phyloP scores from a whole-genome alignment of 2,113 vertebrate genomes.

The Gavialis gangeticus region DNA sequence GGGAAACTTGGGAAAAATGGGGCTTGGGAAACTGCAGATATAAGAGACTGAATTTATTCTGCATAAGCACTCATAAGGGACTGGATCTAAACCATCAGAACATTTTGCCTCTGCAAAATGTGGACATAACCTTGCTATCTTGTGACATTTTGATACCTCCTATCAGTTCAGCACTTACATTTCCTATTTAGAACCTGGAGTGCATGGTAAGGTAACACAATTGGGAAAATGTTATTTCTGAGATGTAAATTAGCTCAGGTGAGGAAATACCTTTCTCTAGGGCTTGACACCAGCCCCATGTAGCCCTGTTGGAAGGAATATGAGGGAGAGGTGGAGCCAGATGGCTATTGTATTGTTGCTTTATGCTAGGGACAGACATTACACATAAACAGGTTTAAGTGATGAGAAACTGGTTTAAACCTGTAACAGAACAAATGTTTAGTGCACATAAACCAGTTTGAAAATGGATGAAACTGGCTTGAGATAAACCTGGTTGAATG shows the following conservation, averaged over 20 bases:
- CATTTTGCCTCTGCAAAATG: neutral
- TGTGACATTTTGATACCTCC: neutral
- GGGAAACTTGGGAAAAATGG: too few species aligned
- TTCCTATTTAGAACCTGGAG: constrained; percentile 27
- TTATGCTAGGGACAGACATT: too few species aligned
- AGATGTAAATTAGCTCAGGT: neutral
- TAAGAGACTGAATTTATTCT: neutral
- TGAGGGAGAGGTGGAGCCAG: accelerated
- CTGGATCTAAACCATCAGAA: neutral
- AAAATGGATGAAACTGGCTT: too few species aligned
- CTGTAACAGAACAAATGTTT: too few species aligned
- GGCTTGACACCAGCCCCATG: neutral
- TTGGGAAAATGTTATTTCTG: neutral
- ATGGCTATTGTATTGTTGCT: neutral
- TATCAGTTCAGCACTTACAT: constrained; percentile 2
- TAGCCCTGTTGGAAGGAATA: accelerated
- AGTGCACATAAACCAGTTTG: too few species aligned
- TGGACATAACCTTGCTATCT: neutral
- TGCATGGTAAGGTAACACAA: constrained; percentile 15
- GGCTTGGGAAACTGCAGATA: neutral
- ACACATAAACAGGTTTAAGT: too few species aligned
- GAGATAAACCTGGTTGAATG: too few species aligned
- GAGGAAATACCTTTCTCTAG: neutral
- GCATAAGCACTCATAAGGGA: neutral
- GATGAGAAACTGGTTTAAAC: too few species aligned